Evolutionary conservation across 2,113 vertebrate species (phyloP).

Genomic region (Tragelaphus buxtoni): DNA sequence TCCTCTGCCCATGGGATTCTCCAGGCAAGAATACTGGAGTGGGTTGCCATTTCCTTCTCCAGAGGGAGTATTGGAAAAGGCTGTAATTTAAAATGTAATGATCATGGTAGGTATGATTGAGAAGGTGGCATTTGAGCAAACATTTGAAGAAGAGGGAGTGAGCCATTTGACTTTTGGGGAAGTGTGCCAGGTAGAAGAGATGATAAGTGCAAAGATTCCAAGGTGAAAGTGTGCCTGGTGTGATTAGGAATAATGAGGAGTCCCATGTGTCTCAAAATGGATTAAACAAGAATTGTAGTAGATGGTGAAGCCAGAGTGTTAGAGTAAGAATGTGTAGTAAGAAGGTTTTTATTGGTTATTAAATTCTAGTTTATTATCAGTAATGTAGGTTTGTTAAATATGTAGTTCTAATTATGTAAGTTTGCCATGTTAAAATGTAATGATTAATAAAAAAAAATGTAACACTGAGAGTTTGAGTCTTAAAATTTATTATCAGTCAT

Average conservation of each 20-base stretch:
- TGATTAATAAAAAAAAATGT: background rate
- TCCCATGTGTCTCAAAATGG: background rate
- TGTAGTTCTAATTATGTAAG: background rate
- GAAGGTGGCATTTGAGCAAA: background rate
- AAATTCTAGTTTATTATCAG: background rate
- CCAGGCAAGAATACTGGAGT: background rate
- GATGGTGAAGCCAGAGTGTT: background rate
- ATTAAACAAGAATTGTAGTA: background rate
- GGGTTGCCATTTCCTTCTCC: background rate
- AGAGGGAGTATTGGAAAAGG: background rate
- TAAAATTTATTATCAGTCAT: conserved; percentile 24
- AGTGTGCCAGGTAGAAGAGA: background rate
- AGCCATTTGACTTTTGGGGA: background rate
- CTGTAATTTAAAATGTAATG: background rate
- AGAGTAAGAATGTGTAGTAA: background rate
- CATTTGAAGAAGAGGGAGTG: background rate
- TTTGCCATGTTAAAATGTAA: conserved; percentile 27
- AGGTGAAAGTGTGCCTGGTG: background rate
- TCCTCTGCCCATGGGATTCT: background rate
- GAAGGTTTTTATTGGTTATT: background rate
- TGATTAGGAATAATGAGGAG: background rate
- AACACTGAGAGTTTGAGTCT: background rate
- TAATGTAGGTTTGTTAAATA: background rate
- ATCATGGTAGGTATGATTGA: background rate
- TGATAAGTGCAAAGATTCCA: background rate